Conservation (phyloP, 2,113 vertebrate species). For the Megaceryle maxima region DNA sequence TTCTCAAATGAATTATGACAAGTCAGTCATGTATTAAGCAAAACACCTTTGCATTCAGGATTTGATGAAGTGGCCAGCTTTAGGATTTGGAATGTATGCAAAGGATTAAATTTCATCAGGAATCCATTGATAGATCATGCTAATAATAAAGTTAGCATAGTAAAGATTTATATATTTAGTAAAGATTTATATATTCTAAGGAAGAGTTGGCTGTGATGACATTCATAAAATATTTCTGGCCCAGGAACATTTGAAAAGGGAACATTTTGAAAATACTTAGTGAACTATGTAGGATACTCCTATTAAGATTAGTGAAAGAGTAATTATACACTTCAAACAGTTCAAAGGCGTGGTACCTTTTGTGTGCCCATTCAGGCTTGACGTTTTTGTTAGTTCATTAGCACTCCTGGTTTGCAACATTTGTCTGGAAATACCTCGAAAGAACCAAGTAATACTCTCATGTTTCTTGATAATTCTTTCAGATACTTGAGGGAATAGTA, state of each 20-base stretch:
- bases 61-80: background rate
- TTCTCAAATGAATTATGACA: background rate
- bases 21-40: background rate
- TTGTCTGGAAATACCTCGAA: background rate
- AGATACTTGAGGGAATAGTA: background rate
- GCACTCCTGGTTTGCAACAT: background rate
- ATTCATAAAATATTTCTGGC: constrained; percentile 47
- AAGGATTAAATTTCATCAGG: background rate
- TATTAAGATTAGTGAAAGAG: constrained; percentile 30
- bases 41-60: background rate
- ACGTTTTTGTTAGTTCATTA: background rate
- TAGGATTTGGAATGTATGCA: background rate
- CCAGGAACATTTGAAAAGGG: constrained; percentile 23
- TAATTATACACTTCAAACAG: background rate
- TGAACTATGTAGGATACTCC: background rate
- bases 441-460: background rate
- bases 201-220: constrained; percentile 34
- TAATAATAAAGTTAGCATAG: constrained; percentile 37
- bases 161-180: background rate
- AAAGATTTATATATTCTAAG: no score
- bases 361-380: background rate
- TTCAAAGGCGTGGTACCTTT: background rate
- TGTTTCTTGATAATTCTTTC: background rate
- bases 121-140: background rate
- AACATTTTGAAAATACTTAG: constrained; percentile 29